Conservation (phyloP, 2,797 vertebrate genomes). For the Molossus alvarezi region DNA sequence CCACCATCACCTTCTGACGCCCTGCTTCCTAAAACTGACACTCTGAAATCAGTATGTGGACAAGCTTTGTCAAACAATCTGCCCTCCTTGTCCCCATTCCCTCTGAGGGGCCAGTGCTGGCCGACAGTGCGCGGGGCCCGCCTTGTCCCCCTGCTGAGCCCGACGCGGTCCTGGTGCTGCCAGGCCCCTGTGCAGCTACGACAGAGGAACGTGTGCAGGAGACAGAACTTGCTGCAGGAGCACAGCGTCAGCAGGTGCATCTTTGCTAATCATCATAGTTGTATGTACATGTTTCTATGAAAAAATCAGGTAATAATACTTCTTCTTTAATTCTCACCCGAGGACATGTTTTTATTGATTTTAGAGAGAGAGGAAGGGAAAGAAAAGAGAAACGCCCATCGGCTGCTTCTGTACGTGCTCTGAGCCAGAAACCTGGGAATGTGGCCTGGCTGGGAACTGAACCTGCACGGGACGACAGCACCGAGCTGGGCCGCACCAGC, state of each 20-base stretch:
- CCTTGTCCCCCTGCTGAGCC: too few relatives aligned
- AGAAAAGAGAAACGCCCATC: too few relatives aligned
- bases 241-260: not conserved
- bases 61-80: not conserved
- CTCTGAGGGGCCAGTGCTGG: not conserved
- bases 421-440: too few relatives aligned
- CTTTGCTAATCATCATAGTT: not conserved
- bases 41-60: not conserved
- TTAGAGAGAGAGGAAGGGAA: too few relatives aligned
- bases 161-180: too few relatives aligned
- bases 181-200: too few relatives aligned
- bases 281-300: not conserved
- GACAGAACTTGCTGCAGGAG: accelerated
- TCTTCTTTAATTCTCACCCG: too few relatives aligned
- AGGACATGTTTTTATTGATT: too few relatives aligned
- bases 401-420: too few relatives aligned
- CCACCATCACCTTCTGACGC: not conserved
- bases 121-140: not conserved
- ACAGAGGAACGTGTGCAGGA: not conserved
- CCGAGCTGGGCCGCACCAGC: too few relatives aligned
- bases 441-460: too few relatives aligned
- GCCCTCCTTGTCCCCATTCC: not conserved
- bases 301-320: not conserved
- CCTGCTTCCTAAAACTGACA: not conserved
- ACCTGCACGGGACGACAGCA: too few relatives aligned